phyloP scores from a whole-genome alignment of 2,888 invertebrate genomes.

The Molanna angustata region DNA sequence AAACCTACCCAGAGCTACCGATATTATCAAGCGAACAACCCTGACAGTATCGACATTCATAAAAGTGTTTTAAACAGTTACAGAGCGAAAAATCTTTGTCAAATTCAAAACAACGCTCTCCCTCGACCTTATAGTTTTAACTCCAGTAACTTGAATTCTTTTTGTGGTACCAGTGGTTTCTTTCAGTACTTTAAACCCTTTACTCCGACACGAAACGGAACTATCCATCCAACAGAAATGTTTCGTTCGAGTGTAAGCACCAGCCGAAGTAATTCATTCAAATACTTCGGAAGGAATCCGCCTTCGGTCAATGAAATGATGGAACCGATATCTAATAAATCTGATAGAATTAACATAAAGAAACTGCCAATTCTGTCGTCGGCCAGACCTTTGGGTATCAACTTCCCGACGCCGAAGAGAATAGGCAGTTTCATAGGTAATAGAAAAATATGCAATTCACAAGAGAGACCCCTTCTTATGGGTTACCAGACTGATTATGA shows the following conservation, averaged over 20 bases:
- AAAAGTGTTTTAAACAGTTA: slow-evolving; percentile 18
- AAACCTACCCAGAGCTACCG: slow-evolving; percentile 16
- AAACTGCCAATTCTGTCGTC: slow-evolving; percentile 56
- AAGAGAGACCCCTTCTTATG: slow-evolving; percentile 45
- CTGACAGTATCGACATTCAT: slow-evolving; percentile 17
- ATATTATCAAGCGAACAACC: slow-evolving; percentile 11
- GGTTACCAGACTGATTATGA: slow-evolving; percentile 31
- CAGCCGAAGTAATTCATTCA: slow-evolving; percentile 27
- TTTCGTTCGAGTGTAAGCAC: slow-evolving; percentile 4
- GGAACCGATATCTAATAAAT: slow-evolving; percentile 18
- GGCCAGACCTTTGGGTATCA: slow-evolving; percentile 46
- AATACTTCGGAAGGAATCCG: slow-evolving; percentile 25
- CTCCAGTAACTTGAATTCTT: slow-evolving; percentile 29
- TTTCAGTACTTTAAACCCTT: slow-evolving; percentile 22
- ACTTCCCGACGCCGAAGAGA: slow-evolving; percentile 45
- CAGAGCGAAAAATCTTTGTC: slow-evolving; percentile 12
- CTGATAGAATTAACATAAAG: slow-evolving; percentile 35
- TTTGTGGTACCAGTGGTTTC: slow-evolving; percentile 27
- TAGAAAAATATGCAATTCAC: slow-evolving; percentile 43
- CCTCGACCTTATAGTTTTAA: slow-evolving; percentile 26
- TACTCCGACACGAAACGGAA: slow-evolving; percentile 13
- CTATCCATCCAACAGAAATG: slow-evolving; percentile 3
- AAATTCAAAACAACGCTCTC: slow-evolving; percentile 8
- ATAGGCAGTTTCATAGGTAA: slow-evolving; percentile 43
- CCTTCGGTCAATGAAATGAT: slow-evolving; percentile 20